Conservation (phyloP, 1,140 invertebrate species). For the Drosophila athabasca region DNA sequence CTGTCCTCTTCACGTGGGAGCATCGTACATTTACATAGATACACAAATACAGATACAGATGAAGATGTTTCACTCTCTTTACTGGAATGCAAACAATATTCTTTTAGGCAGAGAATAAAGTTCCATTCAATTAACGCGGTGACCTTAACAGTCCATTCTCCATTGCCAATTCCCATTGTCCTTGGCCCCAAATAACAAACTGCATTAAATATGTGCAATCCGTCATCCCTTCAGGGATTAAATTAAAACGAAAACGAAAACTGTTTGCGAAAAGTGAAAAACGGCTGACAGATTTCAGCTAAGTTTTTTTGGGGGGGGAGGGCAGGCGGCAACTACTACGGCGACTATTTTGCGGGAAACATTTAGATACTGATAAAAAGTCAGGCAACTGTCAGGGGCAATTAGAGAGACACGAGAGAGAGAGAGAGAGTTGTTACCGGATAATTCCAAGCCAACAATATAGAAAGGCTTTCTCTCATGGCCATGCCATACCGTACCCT, state of each 20-base stretch:
- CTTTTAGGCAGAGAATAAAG: background rate
- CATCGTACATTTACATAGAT: too few species aligned
- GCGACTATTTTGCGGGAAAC: background rate
- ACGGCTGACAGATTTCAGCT: background rate
- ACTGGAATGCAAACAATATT: too few species aligned
- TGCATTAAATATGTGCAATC: constrained; percentile 59
- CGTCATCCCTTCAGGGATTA: background rate
- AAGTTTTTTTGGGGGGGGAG: too few species aligned
- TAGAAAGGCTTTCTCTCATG: constrained; percentile 1
- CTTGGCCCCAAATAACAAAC: constrained; percentile 39
- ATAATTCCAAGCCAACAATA: too few species aligned
- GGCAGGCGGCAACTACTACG: constrained; percentile 1
- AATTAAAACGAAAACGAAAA: constrained; percentile 24
- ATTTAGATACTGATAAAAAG: constrained; percentile 17
- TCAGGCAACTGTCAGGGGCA: constrained; percentile 41
- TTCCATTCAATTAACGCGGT: constrained; percentile 15
- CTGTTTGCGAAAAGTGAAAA: constrained; percentile 1
- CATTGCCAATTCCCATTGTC: constrained; percentile 43
- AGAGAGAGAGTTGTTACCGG: background rate
- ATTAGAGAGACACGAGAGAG: constrained; percentile 31
- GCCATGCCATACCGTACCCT: background rate
- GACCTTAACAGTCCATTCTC: constrained; percentile 33
- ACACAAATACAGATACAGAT: too few species aligned
- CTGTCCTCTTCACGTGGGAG: too few species aligned
- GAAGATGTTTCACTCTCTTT: too few species aligned